Base-by-base conservation (phyloP, 2,113 vertebrate species). In the Irena cyanogastra region DNA sequence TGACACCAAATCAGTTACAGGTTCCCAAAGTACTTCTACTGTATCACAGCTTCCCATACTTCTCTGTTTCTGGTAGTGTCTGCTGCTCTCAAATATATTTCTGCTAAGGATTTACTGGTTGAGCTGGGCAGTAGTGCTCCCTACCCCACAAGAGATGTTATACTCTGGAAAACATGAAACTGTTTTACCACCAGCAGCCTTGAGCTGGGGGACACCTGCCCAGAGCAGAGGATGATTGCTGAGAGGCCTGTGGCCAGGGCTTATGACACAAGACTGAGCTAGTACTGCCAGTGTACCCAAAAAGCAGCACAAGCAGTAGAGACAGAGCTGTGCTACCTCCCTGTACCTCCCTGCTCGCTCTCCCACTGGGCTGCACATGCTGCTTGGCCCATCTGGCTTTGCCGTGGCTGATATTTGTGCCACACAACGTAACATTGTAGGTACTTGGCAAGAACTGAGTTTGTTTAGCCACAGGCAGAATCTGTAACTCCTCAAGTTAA, bases 281-380 rank as follows among this genome's bases (percentile, higher is more conserved):
- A 44, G n/a, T 63, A 11, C 42, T 0, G 1, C 27, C 16, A 15
- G 1, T 35, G 41, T 53, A 42, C 47, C 39, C 26, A 11, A 52
- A 44, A 3, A 53, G 56, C 56, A 44, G 8, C 1, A 1, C 3
- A 11, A 70, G 61, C 0, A 0, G 70, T 52, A n/a, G 27, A 56
- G 49, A 60, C 70, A 22, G 47, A 33, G 70, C 39, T 45, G 12
- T 49, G 64, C 59, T 50, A 10, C 21, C n/a, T 37, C 69, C 13
- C 54, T 11, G 18, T 8, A 3, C 22, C 30, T 74, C n/a, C 53
- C 49, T 52, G 64, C 37, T 69, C 19, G 10, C 47, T 61, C 61
- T 87, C 50, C 47, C 11, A 5, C 35, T 1, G 1, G 22, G 41
- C 60, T 66, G 17, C 54, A 30, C 0, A 0, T 31, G 68, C 63